Percentiles rank a stretch among this genome's conserved stretches.
phyloP scores from a whole-genome alignment of 2,797 vertebrate species.

The Phalloptychus januarius region DNA sequence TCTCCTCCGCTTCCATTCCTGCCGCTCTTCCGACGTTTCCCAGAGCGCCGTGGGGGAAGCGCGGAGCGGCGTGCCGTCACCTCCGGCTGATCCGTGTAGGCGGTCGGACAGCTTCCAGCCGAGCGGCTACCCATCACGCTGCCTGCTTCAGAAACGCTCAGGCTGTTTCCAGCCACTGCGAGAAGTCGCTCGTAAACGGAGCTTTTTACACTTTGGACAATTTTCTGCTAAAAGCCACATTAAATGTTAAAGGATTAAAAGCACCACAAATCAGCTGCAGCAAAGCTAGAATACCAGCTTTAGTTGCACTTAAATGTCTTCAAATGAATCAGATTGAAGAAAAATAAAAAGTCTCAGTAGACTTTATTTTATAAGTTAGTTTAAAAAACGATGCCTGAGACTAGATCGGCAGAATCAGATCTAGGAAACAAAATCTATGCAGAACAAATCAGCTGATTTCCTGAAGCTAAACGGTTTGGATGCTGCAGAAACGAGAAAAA shows the following conservation, averaged over 20 bases:
- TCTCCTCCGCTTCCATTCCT: conserved; percentile 23
- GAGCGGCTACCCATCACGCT: conserved; percentile 2
- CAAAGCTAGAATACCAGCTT: background rate
- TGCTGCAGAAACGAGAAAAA: too few species aligned
- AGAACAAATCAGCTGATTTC: background rate
- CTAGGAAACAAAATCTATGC: conserved; percentile 25
- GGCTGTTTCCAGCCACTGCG: background rate
- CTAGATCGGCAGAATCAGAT: background rate
- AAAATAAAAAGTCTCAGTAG: background rate
- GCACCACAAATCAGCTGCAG: background rate
- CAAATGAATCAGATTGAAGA: background rate
- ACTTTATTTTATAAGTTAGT: background rate
- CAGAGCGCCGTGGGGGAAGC: conserved; percentile 20
- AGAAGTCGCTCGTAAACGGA: background rate
- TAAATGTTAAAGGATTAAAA: background rate
- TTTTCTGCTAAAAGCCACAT: background rate
- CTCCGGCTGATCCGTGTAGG: conserved; percentile 46
- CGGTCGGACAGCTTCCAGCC: conserved; percentile 34
- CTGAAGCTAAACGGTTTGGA: too few species aligned
- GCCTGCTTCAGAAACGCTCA: conserved; percentile 17
- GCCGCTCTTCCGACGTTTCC: conserved; percentile 40
- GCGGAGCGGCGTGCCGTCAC: conserved; percentile 27
- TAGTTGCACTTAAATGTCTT: background rate
- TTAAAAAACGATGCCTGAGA: background rate
- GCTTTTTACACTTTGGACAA: background rate